Conservation (phyloP, 2,113 vertebrate species). For the Lagopus muta region DNA sequence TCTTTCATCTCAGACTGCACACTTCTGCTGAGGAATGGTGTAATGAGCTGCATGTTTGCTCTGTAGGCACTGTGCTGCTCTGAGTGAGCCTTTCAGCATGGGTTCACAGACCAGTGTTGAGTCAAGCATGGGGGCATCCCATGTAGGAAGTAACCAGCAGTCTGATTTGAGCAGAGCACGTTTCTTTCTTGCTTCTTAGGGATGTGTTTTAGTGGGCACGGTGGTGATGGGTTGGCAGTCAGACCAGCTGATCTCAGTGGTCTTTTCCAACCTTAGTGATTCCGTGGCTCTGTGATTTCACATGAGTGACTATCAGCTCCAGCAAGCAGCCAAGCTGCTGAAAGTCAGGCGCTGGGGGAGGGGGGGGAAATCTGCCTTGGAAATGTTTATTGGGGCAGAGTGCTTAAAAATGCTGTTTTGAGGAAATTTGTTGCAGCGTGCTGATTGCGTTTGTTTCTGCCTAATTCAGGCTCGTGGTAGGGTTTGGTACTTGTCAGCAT, state of each 20-base stretch:
- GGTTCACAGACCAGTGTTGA: not conserved
- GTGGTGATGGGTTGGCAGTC: too few species aligned
- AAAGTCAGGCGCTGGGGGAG: not conserved
- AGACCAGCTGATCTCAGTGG: too few species aligned
- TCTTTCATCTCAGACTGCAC: not conserved
- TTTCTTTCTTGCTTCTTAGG: not conserved
- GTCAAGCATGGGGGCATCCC: not conserved
- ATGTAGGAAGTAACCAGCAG: rapidly evolving
- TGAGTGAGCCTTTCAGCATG: rapidly evolving
- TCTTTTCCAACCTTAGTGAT: too few species aligned
- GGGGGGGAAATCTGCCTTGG: rapidly evolving
- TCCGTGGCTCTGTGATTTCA: not conserved
- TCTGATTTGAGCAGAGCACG: rapidly evolving
- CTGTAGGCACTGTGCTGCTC: not conserved
- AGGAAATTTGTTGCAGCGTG: not conserved
- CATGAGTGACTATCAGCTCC: not conserved
- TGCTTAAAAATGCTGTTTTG: not conserved
- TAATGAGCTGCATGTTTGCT: not conserved
- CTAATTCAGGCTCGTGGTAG: not conserved
- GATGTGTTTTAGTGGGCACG: too few species aligned
- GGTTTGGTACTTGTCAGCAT: not conserved
- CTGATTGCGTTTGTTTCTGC: not conserved
- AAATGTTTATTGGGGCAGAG: not conserved
- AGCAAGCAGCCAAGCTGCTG: not conserved
- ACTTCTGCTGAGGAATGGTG: not conserved